Evolutionary conservation across 2,888 invertebrate genomes (phyloP).

Genomic region (Conops quadrifasciatus): DNA sequence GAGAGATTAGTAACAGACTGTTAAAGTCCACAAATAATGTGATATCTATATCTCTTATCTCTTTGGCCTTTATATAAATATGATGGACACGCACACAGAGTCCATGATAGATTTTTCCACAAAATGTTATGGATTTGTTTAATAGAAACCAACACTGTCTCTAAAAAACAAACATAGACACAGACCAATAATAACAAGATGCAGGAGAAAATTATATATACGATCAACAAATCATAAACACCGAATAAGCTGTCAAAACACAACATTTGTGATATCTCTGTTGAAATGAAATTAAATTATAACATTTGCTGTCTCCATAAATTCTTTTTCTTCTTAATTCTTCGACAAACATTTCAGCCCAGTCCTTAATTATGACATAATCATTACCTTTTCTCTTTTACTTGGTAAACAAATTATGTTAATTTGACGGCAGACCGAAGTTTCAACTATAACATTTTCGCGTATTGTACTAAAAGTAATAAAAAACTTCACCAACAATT

Average conservation of each 20-base stretch:
- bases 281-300: not conserved
- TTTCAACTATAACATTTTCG: too few relatives aligned
- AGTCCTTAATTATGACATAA: not conserved
- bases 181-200: not conserved
- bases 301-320: not conserved
- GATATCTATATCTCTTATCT: not conserved
- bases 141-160: not conserved
- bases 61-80: not conserved
- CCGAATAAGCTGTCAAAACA: conserved; percentile 31
- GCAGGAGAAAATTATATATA: not conserved
- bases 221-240: conserved; percentile 20
- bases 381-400: not conserved
- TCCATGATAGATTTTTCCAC: not conserved
- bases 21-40: not conserved
- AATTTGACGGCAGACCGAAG: too few relatives aligned
- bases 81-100: not conserved
- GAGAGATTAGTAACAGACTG: not conserved
- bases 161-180: not conserved
- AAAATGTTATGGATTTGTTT: not conserved
- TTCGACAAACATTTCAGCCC: not conserved
- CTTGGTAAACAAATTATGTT: too few relatives aligned
- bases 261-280: conserved; percentile 1
- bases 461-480: too few relatives aligned
- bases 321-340: not conserved
- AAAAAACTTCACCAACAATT: too few relatives aligned